Conservation (phyloP, 37 sponge, comb jelly and placozoan genomes). For the Beroe ovata region DNA sequence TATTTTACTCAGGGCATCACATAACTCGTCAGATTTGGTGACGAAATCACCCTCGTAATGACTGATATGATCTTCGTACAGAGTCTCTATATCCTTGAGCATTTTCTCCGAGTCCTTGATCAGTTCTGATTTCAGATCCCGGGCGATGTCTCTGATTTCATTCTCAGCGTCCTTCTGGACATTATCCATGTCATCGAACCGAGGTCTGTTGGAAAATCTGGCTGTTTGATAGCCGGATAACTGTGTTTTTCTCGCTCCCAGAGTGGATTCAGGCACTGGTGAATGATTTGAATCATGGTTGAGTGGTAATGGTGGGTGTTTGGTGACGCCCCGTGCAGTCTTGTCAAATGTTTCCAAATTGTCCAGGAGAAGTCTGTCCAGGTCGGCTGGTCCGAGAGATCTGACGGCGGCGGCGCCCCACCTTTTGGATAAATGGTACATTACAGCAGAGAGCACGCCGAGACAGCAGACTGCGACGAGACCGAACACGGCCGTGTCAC, state of each 20-base stretch:
- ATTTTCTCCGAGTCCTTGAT: constrained; percentile 2
- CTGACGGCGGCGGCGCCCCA: not conserved
- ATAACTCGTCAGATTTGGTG: not conserved
- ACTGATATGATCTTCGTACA: constrained; percentile 3
- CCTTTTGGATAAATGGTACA: constrained; percentile 26
- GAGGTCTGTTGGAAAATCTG: not conserved
- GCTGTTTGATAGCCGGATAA: not conserved
- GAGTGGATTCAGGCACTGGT: not conserved
- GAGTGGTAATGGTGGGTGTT: not conserved
- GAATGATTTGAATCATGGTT: not conserved
- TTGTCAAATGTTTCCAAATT: constrained; percentile 64
- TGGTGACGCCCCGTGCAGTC: constrained; percentile 26
- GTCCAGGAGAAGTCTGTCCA: constrained; percentile 26
- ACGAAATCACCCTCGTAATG: constrained; percentile 8
- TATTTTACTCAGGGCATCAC: constrained; percentile 47
- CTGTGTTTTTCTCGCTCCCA: not conserved
- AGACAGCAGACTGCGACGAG: not conserved
- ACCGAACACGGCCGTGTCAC: no score
- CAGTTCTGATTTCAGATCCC: constrained; percentile 1
- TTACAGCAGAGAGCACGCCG: not conserved
- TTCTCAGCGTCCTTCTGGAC: not conserved
- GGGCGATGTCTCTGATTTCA: constrained; percentile 13
- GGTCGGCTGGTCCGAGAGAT: not conserved
- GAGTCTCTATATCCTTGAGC: not conserved
- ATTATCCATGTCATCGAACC: constrained; percentile 10